A percentile compares a stretch with the other conserved stretches of the same genome.
These are phyloP conservation scores for Sylvia atricapilla DNA, from an alignment of 2,113 vertebrate species.

Conservation along the genomic window DNA sequence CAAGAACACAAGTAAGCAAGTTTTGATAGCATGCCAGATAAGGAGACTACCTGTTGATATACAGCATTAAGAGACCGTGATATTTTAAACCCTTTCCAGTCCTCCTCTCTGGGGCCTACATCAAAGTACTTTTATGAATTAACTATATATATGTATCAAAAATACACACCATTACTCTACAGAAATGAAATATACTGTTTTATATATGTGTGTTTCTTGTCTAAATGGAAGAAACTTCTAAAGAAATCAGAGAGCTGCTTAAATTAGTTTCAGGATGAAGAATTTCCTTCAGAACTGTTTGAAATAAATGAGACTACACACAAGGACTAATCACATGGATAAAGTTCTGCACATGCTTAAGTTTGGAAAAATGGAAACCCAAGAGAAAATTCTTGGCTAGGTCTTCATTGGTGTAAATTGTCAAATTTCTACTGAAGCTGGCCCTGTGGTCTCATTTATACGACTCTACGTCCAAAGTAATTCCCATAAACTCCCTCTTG, in stretches of 20 bases:
- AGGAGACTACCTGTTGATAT: background rate
- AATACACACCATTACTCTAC: background rate
- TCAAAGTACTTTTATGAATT: background rate
- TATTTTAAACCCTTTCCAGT: background rate
- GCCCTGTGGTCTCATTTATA: conserved; percentile 49
- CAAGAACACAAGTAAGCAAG: background rate
- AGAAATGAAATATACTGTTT: background rate
- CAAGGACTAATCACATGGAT: background rate
- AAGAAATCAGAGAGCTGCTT: background rate
- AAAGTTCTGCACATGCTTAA: background rate
- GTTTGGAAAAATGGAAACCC: conserved; percentile 17
- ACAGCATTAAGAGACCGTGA: background rate
- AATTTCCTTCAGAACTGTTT: background rate
- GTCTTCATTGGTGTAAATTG: conserved; percentile 35
- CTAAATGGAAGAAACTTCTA: background rate
- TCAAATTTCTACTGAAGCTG: conserved; percentile 25
- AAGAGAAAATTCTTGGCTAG: conserved; percentile 42
- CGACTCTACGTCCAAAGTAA: conserved; percentile 31
- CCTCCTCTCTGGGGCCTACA: background rate
- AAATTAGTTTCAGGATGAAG: background rate
- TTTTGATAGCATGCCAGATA: background rate
- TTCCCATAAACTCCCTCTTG: conserved; percentile 46
- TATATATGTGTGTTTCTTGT: background rate
- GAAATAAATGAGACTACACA: background rate
- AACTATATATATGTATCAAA: background rate